These are phyloP conservation scores for Apomyelois bistriatella DNA, from an alignment of 2,888 invertebrate species.

Conservation along the genomic window DNA sequence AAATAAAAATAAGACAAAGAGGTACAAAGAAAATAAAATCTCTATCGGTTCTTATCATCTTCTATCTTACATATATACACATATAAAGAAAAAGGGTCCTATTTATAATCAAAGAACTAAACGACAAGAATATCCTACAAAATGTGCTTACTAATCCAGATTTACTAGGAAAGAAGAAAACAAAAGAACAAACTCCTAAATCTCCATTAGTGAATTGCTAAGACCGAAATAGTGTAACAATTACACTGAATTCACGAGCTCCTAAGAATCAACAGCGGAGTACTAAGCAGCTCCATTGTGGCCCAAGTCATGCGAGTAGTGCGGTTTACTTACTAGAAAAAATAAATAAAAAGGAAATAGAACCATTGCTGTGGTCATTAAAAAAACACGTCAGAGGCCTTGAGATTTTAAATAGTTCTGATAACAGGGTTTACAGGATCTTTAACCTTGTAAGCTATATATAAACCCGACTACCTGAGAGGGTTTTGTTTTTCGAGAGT, in stretches of 20 bases:
- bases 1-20: too few species aligned
- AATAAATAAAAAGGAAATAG: not conserved
- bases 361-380: too few species aligned
- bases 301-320: not conserved
- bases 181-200: not conserved
- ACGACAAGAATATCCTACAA: not conserved
- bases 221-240: constrained; percentile 5
- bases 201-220: constrained; percentile 4
- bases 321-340: not conserved
- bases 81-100: too few species aligned
- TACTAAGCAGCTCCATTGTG: not conserved
- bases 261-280: constrained; percentile 6
- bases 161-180: not conserved
- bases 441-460: too few species aligned
- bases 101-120: not conserved
- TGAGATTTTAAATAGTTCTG: too few species aligned
- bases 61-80: too few species aligned
- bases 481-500: too few species aligned
- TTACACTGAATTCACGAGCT: constrained; percentile 6
- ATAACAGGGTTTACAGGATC: too few species aligned
- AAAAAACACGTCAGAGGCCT: too few species aligned
- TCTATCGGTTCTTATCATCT: too few species aligned
- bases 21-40: too few species aligned
- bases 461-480: too few species aligned
- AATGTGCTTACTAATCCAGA: not conserved